Evolutionary conservation across 2,888 invertebrate species (phyloP), one percentile per base, ranked within the genome.

Genomic region (Micropterix aruncella): DNA sequence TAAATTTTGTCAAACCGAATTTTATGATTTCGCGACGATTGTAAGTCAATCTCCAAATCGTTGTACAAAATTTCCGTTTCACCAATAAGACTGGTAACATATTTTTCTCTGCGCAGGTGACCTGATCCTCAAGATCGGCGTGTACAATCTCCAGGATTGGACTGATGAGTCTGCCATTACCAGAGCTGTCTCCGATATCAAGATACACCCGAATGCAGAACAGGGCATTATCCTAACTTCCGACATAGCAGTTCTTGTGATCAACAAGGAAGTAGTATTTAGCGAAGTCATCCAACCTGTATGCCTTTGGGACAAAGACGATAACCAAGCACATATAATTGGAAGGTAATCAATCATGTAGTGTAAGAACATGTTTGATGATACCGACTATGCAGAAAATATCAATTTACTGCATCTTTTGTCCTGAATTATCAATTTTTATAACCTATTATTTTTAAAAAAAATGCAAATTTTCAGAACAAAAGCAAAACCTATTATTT

Each of bases 301-400:
- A 19, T 80, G 80, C 50, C 59, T 79, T 0, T 80, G 79, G 79
- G 59, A 56, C 2, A 66, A 67, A 0, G 57, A 65, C 27, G 51
- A 54, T 0, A 62, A 66, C 12, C 58, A 62, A 1, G 56, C 54
- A 14, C 49, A 55, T 2, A 56, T 71, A 16, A 63, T 68, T 1
- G 70, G 69, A 7, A 58, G 58, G 45, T 60, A 61, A 3, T 7
- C 27, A 27, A 7, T n/a, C n/a, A n/a, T n/a, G n/a, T n/a, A n/a
- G n/a, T n/a, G n/a, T n/a, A n/a, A n/a, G n/a, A n/a, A n/a, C n/a
- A n/a, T n/a, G n/a, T n/a, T n/a, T n/a, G n/a, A n/a, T n/a, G n/a
- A n/a, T n/a, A n/a, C n/a, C n/a, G n/a, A n/a, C n/a, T n/a, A n/a
- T n/a, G n/a, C n/a, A n/a, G n/a, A n/a, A n/a, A n/a, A n/a, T n/a